Conservation (phyloP, 30 jellyfish, hydroid and myxozoan species). For the Phacellophora camtschatica region DNA sequence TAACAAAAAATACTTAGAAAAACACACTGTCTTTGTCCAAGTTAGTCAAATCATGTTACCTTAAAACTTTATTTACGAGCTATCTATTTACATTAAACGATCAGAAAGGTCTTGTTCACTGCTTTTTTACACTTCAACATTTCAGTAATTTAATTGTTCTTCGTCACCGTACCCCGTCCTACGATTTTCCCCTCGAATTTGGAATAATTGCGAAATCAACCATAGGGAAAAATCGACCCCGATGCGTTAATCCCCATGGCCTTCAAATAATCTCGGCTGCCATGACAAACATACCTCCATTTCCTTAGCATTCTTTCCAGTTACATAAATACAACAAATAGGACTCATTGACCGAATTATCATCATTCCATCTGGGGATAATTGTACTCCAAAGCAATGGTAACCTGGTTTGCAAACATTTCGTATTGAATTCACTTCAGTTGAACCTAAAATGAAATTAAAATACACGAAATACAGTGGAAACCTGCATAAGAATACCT, state of each 20-base stretch:
- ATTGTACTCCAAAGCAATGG: slow-evolving; percentile 49
- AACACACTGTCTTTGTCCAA: too few relatives aligned
- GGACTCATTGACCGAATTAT: slow-evolving; percentile 23
- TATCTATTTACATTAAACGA: too few relatives aligned
- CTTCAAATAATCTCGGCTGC: neutral
- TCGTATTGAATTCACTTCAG: neutral
- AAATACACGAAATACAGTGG: too few relatives aligned
- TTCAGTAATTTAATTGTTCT: too few relatives aligned
- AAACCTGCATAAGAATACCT: too few relatives aligned
- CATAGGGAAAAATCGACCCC: neutral
- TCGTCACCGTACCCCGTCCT: too few relatives aligned
- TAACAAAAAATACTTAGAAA: too few relatives aligned
- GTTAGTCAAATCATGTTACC: too few relatives aligned
- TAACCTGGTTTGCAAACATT: slow-evolving; percentile 25
- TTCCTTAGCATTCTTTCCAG: neutral
- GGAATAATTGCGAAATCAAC: neutral
- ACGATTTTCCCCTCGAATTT: too few relatives aligned
- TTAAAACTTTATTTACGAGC: too few relatives aligned
- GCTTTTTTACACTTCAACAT: too few relatives aligned
- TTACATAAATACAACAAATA: slow-evolving; percentile 10
- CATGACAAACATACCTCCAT: slow-evolving; percentile 10
- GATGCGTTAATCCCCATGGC: neutral
- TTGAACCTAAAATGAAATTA: slow-evolving; percentile 39
- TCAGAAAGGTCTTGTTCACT: too few relatives aligned
- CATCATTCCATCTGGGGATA: slow-evolving; percentile 35